Conservation (phyloP, 2,888 invertebrate genomes). For the Leptopilina syphax region DNA sequence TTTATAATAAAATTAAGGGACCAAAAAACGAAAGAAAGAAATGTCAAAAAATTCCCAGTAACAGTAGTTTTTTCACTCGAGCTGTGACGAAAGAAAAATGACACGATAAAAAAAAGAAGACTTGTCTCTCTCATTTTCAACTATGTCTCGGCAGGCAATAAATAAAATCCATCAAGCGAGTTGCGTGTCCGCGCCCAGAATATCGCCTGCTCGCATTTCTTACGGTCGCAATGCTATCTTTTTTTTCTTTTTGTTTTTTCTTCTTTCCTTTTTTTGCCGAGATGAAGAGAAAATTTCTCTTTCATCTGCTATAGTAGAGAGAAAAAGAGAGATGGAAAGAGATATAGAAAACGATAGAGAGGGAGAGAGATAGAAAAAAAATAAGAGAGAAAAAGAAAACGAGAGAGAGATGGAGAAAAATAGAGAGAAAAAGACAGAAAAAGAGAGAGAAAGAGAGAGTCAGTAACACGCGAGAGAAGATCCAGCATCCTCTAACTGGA, state of each 20-base stretch:
- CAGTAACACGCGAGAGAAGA: constrained; percentile 51
- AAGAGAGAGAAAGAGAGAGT: constrained; percentile 23
- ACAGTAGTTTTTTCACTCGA: not conserved
- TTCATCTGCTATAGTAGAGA: constrained; percentile 64
- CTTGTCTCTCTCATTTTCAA: constrained; percentile 20
- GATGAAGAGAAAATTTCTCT: constrained; percentile 71
- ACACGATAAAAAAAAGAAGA: not conserved
- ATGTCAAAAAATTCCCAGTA: not conserved
- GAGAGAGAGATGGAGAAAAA: constrained; percentile 57
- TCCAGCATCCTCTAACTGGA: constrained; percentile 70
- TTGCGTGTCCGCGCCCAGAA: constrained; percentile 39
- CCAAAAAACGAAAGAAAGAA: not conserved
- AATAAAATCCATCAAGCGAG: constrained; percentile 25
- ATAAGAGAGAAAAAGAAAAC: no score
- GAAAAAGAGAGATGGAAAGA: constrained; percentile 39
- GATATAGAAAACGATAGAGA: no score
- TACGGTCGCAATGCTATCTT: constrained; percentile 16
- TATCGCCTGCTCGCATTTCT: constrained; percentile 41
- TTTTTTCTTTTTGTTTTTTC: constrained; percentile 38
- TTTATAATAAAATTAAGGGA: no score
- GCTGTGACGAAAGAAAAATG: constrained; percentile 7
- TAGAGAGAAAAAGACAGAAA: constrained; percentile 51
- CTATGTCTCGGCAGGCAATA: constrained; percentile 18
- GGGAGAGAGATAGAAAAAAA: no score
- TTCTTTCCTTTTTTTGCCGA: constrained; percentile 41